A percentile compares a stretch with the other conserved stretches of the same genome.
Conservation (phyloP, 1,140 invertebrate species). For the Microplitis mediator region DNA sequence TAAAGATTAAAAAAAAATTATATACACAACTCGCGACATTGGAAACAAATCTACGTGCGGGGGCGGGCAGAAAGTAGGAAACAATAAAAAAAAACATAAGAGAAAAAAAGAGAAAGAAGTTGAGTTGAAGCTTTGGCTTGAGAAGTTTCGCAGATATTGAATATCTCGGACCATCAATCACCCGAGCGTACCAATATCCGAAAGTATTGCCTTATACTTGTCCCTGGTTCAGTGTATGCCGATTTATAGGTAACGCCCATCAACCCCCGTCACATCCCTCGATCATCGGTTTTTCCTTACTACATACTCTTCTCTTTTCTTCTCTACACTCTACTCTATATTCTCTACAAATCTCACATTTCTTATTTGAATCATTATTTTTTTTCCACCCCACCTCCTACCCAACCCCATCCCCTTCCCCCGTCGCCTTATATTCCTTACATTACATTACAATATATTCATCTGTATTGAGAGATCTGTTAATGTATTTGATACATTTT, state of each 20-base stretch:
- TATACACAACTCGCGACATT: too few relatives aligned
- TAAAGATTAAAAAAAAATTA: too few relatives aligned
- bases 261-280: slow-evolving; percentile 20
- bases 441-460: not conserved
- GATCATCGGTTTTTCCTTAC: not conserved
- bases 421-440: not conserved
- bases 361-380: not conserved
- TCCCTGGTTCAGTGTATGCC: slow-evolving; percentile 47
- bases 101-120: slow-evolving; percentile 7
- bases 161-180: slow-evolving; percentile 60
- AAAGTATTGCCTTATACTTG: slow-evolving; percentile 59
- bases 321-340: not conserved
- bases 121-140: slow-evolving; percentile 16
- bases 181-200: slow-evolving; percentile 49
- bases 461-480: too few relatives aligned
- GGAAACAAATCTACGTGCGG: too few relatives aligned
- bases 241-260: slow-evolving; percentile 53
- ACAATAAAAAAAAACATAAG: slow-evolving; percentile 13
- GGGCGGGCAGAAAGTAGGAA: not conserved
- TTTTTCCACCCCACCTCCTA: too few relatives aligned
- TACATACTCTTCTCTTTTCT: not conserved
- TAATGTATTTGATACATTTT: too few relatives aligned
- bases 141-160: slow-evolving; percentile 57
- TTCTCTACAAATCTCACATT: not conserved
- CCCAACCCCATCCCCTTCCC: too few relatives aligned